Percentiles rank a stretch among this genome's conserved stretches.
These are phyloP conservation scores for Menidia beryllina DNA, from an alignment of 2,113 vertebrate species.

Conservation along the genomic window DNA sequence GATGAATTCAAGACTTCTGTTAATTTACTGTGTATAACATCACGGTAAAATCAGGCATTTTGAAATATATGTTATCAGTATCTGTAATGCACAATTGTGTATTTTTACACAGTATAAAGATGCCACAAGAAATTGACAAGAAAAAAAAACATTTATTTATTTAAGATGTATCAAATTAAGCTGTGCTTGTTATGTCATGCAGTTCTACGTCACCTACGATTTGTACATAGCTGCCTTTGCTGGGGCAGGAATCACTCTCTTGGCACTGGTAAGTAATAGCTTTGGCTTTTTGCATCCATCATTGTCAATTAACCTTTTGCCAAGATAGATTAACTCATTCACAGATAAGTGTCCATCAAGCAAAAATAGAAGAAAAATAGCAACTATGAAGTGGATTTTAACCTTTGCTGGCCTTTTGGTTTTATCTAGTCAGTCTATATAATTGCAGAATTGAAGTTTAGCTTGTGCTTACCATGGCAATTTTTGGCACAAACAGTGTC, in stretches of 20 bases:
- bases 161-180: slow-evolving; percentile 1
- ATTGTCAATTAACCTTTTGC: not conserved
- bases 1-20: slow-evolving; percentile 23
- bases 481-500: not conserved
- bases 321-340: not conserved
- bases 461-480: not conserved
- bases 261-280: slow-evolving; percentile 90
- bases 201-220: slow-evolving; percentile 97
- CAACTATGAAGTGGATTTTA: no score
- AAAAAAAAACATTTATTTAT: no score
- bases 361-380: not conserved
- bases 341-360: not conserved
- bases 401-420: no score
- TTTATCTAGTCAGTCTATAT: no score
- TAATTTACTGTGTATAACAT: slow-evolving; percentile 11
- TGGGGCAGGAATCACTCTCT: slow-evolving; percentile 91
- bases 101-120: not conserved
- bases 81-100: not conserved
- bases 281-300: not conserved
- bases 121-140: not conserved
- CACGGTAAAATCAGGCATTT: not conserved
- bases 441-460: not conserved
- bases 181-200: slow-evolving; percentile 52
- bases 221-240: slow-evolving; percentile 95
- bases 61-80: not conserved